Percentiles rank a stretch among this genome's conserved stretches.
These are phyloP conservation scores for Bucco capensis DNA, from an alignment of 2,113 vertebrate genomes.

Conservation along the genomic window DNA sequence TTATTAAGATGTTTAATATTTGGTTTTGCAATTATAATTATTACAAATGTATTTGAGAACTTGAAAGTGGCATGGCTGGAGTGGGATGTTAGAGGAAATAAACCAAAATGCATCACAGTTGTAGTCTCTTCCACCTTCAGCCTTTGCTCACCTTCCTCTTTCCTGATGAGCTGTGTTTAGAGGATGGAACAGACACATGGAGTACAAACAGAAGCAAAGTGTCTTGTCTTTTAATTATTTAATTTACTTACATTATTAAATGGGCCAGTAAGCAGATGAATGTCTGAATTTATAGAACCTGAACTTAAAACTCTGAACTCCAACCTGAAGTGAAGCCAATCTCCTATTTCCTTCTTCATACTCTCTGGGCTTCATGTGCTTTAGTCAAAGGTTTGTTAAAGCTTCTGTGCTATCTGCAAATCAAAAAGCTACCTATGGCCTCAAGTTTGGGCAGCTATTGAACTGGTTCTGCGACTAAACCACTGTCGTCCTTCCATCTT, in stretches of 20 bases:
- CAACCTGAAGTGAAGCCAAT: neutral
- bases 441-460: conserved; percentile 52
- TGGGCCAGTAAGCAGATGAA: neutral
- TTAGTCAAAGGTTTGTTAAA: neutral
- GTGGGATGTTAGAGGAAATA: neutral
- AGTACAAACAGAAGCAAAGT: neutral
- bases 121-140: neutral
- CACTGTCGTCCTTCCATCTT: conserved; percentile 33
- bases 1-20: neutral
- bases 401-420: conserved; percentile 7
- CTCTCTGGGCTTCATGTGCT: neutral
- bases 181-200: neutral
- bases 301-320: neutral
- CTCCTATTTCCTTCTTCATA: neutral
- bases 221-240: too few relatives aligned
- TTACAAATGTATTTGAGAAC: neutral
- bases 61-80: neutral
- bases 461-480: conserved; percentile 63
- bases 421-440: conserved; percentile 2
- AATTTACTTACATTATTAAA: too few relatives aligned
- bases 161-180: neutral
- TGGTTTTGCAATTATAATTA: neutral
- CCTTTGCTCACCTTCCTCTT: neutral
- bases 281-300: neutral
- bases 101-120: neutral